Conservation (phyloP, 2,113 vertebrate species). For the Bungarus multicinctus region DNA sequence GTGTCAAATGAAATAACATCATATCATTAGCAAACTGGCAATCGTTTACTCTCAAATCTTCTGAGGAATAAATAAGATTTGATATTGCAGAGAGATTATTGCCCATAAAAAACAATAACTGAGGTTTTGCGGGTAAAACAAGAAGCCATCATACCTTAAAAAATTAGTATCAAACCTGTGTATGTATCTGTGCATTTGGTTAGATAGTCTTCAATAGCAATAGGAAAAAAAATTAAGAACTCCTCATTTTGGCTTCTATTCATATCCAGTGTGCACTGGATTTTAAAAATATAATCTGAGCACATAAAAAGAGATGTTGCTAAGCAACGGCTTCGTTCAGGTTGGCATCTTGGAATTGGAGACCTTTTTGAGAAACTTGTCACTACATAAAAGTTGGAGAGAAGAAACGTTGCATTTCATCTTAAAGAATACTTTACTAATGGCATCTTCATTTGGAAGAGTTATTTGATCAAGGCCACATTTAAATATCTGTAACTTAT, state of each 20-base stretch:
- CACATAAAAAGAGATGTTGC: slow-evolving; percentile 45
- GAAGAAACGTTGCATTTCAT: not conserved
- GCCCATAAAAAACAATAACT: not conserved
- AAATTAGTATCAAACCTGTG: not conserved
- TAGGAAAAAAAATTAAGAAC: slow-evolving; percentile 28
- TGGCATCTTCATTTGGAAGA: not conserved
- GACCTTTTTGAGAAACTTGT: slow-evolving; percentile 40
- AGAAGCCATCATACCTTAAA: not conserved
- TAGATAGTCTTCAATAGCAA: not conserved
- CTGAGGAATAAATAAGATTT: slow-evolving; percentile 7
- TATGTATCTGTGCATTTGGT: not conserved
- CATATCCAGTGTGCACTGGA: slow-evolving; percentile 27
- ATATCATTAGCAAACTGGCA: slow-evolving; percentile 17
- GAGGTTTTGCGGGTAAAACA: not conserved
- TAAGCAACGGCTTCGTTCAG: slow-evolving; percentile 63
- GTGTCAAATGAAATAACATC: not conserved
- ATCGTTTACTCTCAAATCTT: slow-evolving; percentile 18
- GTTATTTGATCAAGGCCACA: not conserved
- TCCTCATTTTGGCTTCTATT: slow-evolving; percentile 17
- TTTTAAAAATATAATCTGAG: slow-evolving; percentile 45
- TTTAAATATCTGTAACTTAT: not conserved
- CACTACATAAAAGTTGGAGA: not conserved
- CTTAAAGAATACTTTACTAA: slow-evolving; percentile 2
- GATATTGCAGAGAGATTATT: not conserved
- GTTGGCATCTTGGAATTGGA: slow-evolving; percentile 54